Evolutionary conservation across 2,113 vertebrate species (phyloP).

Genomic region (Phylloscopus trochilus): DNA sequence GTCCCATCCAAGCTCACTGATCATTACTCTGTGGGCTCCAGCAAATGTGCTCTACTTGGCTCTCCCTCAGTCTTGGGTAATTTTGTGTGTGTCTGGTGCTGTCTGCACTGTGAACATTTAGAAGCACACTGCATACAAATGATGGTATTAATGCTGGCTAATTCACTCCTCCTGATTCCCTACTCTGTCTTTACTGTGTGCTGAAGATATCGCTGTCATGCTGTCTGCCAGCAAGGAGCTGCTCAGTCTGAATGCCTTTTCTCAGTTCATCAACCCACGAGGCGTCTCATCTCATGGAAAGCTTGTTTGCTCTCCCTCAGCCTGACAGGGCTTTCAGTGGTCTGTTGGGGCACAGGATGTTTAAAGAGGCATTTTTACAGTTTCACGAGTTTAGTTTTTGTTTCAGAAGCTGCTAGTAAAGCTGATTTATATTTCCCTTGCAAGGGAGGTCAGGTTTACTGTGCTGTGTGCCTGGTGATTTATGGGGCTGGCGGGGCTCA

Average conservation of each 20-base stretch:
- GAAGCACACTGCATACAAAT: slow-evolving; percentile 18
- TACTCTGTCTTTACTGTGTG: not conserved
- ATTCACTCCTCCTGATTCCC: not conserved
- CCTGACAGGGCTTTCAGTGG: not conserved
- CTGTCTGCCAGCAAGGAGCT: not conserved
- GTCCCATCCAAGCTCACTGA: not conserved
- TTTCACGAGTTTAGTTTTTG: not conserved
- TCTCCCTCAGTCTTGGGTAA: not conserved
- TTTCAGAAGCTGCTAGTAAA: slow-evolving; percentile 58
- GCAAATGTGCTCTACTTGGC: not conserved
- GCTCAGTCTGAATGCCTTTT: not conserved
- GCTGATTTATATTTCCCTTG: slow-evolving; percentile 40
- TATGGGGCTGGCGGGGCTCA: not conserved
- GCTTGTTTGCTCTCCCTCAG: not conserved
- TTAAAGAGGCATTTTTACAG: slow-evolving; percentile 42
- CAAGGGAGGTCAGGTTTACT: slow-evolving; percentile 1
- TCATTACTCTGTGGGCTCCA: not conserved
- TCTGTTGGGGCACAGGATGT: not conserved
- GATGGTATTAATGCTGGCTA: not conserved
- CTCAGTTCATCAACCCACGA: not conserved
- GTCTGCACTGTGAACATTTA: not conserved
- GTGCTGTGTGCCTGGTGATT: not conserved
- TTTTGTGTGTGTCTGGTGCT: not conserved
- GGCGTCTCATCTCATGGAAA: not conserved
- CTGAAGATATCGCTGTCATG: not conserved